A percentile compares a stretch with the other conserved stretches of the same genome.
phyloP scores from a whole-genome alignment of 1,140 invertebrate species.

The Ostrea edulis region DNA sequence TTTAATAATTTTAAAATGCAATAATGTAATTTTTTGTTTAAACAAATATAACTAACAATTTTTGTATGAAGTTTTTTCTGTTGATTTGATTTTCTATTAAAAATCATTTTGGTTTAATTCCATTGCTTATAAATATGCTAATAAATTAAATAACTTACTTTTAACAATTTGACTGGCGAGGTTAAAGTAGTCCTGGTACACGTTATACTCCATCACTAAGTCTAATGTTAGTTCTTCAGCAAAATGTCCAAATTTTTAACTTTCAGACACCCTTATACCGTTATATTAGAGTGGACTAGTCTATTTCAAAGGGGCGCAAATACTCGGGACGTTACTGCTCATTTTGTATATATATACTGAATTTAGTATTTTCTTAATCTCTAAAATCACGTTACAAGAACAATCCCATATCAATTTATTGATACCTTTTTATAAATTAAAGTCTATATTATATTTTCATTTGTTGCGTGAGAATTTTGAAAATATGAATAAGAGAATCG shows the following conservation, averaged over 20 bases:
- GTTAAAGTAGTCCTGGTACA: not conserved
- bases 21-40: too few species aligned
- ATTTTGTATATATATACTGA: not conserved
- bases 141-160: not conserved
- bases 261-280: not conserved
- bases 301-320: not conserved
- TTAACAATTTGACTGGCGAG: constrained; percentile 2
- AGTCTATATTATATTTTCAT: not conserved
- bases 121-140: not conserved
- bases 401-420: too few species aligned
- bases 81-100: not conserved
- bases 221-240: not conserved
- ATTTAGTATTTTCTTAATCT: not conserved
- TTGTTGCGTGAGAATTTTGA: not conserved
- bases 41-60: not conserved
- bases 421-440: not conserved
- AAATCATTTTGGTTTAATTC: not conserved
- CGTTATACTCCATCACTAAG: not conserved
- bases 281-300: not conserved
- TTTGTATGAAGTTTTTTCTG: not conserved
- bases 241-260: not conserved
- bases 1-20: too few species aligned
- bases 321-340: not conserved
- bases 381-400: not conserved
- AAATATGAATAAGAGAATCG: not conserved